phyloP scores from a whole-genome alignment of 2,888 invertebrate genomes.

The Bursaphelenchus okinawaensis region DNA sequence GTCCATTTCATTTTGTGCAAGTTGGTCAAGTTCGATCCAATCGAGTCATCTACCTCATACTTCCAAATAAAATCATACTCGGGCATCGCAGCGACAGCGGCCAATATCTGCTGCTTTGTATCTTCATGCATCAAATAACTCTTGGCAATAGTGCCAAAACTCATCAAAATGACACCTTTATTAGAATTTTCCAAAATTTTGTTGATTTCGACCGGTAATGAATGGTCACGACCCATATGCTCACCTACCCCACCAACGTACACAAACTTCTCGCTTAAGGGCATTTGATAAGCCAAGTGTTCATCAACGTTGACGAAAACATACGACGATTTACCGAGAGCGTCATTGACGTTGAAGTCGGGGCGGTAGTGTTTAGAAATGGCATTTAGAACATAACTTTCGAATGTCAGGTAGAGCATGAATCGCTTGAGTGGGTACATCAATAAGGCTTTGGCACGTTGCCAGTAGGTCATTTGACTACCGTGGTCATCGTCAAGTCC shows the following conservation, averaged over 20 bases:
- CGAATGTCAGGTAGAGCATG: background rate
- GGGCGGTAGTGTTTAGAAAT: background rate
- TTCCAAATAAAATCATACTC: slow-evolving; percentile 42
- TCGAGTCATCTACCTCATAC: slow-evolving; percentile 32
- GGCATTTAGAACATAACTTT: background rate
- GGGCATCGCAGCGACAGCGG: slow-evolving; percentile 26
- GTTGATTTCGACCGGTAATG: background rate
- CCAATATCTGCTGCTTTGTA: slow-evolving; percentile 9
- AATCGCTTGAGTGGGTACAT: background rate
- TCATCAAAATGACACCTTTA: slow-evolving; percentile 19
- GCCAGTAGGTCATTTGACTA: background rate
- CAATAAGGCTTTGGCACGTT: background rate
- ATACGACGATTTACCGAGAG: background rate
- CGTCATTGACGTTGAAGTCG: background rate
- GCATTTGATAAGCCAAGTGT: slow-evolving; percentile 13
- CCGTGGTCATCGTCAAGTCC: background rate
- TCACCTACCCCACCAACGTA: slow-evolving; percentile 13
- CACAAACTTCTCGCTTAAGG: slow-evolving; percentile 7
- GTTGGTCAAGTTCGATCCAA: slow-evolving; percentile 31
- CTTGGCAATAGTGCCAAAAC: slow-evolving; percentile 21
- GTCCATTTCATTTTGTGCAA: slow-evolving; percentile 55
- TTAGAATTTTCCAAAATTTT: slow-evolving; percentile 13
- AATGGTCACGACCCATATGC: background rate
- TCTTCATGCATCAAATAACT: slow-evolving; percentile 3
- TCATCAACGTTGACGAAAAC: slow-evolving; percentile 14